Evolutionary conservation across 2,113 vertebrate genomes (phyloP), one percentile per base, ranked within the genome.

Genomic region (Cheirogaleus medius): DNA sequence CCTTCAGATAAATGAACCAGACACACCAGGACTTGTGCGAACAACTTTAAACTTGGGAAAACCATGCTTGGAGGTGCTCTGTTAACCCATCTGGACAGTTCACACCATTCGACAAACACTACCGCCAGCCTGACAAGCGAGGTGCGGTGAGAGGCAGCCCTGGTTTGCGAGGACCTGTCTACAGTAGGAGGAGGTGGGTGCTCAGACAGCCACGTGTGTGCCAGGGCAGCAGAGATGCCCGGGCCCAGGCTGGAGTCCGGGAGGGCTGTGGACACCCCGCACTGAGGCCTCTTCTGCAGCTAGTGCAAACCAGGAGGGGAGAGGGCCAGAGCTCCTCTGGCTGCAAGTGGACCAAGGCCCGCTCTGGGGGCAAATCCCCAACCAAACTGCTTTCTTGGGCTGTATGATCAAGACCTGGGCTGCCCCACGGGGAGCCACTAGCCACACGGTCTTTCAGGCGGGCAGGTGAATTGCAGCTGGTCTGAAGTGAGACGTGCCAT

Each of bases 141-240:
- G 37, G 32, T 58, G 5, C 56, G 32, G 27, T 2, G 1, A 73
- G 29, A 21, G 81, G 6, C 37, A 68, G 27, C 3, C 6, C 23
- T 12, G 47, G 34, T 27, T 58, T 54, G 85, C 17, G 8, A 25
- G 8, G 49, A 47, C 1, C 0, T 0, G 25, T 44, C 69, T 18
- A 29, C 27, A 39, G 39, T 12, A 56, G 3, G 63, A 34, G 17
- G n/a, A n/a, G 21, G 37, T 39, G 17, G 23, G 11, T 2, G 3
- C 44, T 15, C 44, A 27, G 52, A 8, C 5, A 6, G 11, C 66
- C 0, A 44, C 0, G 0, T 42, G 1, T 21, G 1, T 32, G 6
- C 64, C 14, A 5, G 7, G 44, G 52, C 10, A 20, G 10, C 29
- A 0, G 2, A 21, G 39, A 32, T 12, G 25, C 29, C 18, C 6